Evolutionary conservation across 2,797 vertebrate species (phyloP), one percentile per base, ranked within the genome.

Genomic region (Caiman crocodilus): DNA sequence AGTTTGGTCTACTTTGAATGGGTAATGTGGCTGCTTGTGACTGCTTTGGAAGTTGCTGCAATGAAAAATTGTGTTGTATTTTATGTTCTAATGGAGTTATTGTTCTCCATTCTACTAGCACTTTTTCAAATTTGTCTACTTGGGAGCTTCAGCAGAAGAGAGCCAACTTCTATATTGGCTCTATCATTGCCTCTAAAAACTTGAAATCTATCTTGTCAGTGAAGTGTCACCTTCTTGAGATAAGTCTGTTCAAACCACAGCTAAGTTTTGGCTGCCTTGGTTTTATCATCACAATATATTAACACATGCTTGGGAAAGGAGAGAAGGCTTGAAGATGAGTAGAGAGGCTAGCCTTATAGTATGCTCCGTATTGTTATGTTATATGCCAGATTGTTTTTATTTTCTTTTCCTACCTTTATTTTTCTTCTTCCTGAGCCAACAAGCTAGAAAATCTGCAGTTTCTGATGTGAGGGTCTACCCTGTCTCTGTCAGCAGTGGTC

Each of bases 161-260:
- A 71, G 69, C 11, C 35, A 42, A 13, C 13, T 73, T 76, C 2
- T 25, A 82, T 73, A 32, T 78, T 61, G 55, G 1, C 73, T 83
- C 77, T 6, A 78, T 30, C 14, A 73, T 85, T 77, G n/a, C 9
- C 4, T 73, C 35, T 23, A 50, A 35, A 73, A 73, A 50, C 14
- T 73, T 32, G 25, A 63, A 60, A 14, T n/a, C 3, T 12, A 67
- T 12, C 16, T 42, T 50, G 14, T 59, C n/a, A 2, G 3, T 57
- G 73, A 18, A 67, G 14, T 42, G 7, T 3, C 15, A 14, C 14
- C 76, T 78, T 90, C 35, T 73, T 80, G 28, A 56, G 28, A 7
- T 32, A 4, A 0, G 23, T 13, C 0, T 58, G 63, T 42, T 85
- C 2, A 0, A 2, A 16, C 80, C 87, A 73, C 84, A 81, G 64